Percentiles rank a stretch among this genome's conserved stretches.
These are phyloP conservation scores for Osmerus mordax DNA, from an alignment of 2,113 vertebrate species.

Conservation along the genomic window DNA sequence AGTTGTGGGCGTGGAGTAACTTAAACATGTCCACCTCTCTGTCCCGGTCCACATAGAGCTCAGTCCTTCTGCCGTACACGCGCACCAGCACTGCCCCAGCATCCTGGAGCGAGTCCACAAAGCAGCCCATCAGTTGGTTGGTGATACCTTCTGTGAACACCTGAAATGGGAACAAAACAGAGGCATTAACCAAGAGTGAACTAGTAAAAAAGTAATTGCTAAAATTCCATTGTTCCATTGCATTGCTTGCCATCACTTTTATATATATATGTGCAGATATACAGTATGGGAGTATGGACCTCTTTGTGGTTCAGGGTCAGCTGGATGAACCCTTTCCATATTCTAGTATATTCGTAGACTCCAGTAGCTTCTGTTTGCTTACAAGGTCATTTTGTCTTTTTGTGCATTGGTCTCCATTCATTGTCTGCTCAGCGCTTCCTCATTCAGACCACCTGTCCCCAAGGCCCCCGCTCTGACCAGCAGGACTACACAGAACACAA, in stretches of 20 bases:
- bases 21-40: conserved; percentile 70
- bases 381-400: not conserved
- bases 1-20: conserved; percentile 62
- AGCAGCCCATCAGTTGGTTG: conserved; percentile 75
- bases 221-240: not conserved
- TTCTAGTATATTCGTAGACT: not conserved
- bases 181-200: not conserved
- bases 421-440: conserved; percentile 36
- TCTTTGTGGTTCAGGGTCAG: not conserved
- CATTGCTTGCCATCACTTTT: too few species aligned
- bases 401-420: conserved; percentile 44
- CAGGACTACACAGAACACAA: conserved; percentile 20
- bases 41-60: conserved; percentile 68
- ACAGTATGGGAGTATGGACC: too few species aligned
- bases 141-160: conserved; percentile 76
- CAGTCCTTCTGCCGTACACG: conserved; percentile 69
- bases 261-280: too few species aligned
- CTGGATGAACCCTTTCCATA: not conserved
- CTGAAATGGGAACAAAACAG: conserved; percentile 29
- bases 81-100: conserved; percentile 65
- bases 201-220: not conserved
- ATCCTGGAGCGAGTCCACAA: conserved; percentile 57
- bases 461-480: conserved; percentile 19
- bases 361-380: conserved; percentile 36
- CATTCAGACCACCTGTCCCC: conserved; percentile 29